A percentile compares a stretch with the other conserved stretches of the same genome.
Evolutionary conservation across 1,140 invertebrate species (phyloP).

Genomic region (Teleopsis dalmanni): DNA sequence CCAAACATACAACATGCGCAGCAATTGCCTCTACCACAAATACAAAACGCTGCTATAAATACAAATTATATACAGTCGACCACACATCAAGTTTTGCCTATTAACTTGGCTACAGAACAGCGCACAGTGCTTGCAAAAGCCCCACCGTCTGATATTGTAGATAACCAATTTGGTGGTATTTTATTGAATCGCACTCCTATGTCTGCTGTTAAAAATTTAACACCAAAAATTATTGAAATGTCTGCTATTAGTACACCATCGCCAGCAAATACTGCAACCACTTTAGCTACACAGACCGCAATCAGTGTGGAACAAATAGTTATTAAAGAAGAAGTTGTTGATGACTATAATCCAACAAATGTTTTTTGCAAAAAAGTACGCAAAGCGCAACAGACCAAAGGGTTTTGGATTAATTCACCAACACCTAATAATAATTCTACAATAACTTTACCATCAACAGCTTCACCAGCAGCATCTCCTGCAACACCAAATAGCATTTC

Average conservation of each 20-base stretch:
- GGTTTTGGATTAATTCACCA: constrained; percentile 37
- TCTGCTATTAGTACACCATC: constrained; percentile 1
- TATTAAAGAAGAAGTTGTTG: constrained; percentile 38
- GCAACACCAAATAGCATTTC: constrained; percentile 14
- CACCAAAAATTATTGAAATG: constrained; percentile 36
- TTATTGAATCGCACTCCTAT: neutral
- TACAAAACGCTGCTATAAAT: neutral
- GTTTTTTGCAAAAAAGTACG: constrained; percentile 43
- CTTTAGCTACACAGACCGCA: neutral
- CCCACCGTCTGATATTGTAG: constrained; percentile 12
- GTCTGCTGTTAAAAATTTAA: constrained; percentile 34
- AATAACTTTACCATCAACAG: constrained; percentile 13
- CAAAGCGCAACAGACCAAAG: constrained; percentile 41
- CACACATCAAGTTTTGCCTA: constrained; percentile 32
- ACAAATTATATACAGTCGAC: constrained; percentile 12
- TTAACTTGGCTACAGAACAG: constrained; percentile 28
- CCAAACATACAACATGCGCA: constrained; percentile 14
- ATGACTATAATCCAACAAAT: constrained; percentile 33
- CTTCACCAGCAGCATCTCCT: constrained; percentile 11
- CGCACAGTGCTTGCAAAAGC: constrained; percentile 6
- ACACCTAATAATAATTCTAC: constrained; percentile 15
- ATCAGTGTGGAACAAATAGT: no score
- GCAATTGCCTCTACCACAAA: constrained; percentile 6
- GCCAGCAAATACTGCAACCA: neutral
- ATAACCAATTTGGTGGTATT: no score